Evolutionary conservation across 2,888 invertebrate species (phyloP), one percentile per base, ranked within the genome.

Genomic region (Drosophila falleni): DNA sequence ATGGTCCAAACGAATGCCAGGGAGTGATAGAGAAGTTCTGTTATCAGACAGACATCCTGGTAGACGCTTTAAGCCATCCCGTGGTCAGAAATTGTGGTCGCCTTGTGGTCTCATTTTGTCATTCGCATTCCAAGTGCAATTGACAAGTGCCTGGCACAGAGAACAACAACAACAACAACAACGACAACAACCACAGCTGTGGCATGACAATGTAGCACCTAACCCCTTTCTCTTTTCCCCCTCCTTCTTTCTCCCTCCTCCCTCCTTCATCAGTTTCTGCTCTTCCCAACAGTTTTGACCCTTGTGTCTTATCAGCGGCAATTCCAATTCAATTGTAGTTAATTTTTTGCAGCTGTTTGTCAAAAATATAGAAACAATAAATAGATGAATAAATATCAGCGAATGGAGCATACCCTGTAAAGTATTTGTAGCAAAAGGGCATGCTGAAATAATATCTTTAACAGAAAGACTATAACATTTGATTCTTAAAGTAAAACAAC

Each of bases 91-190:
- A 9, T 53, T 63, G 68, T 31, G 46, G 50, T 26, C 54, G 49
- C 37, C 68, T 72, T 76, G 72, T 31, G 73, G 72, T 72, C 15
- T 9, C 54, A 58, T 50, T 65, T 59, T 61, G 60, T 55, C 62
- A 68, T 50, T 35, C 47, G 55, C 69, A 56, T 35, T 65, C 29
- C 46, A 54, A 73, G 73, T 76, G 77, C 77, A 76, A 74, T 70
- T 76, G 76, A 77, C 74, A 76, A 76, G 50, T 69, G 69, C 41
- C 50, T 69, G 50, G 39, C 54, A 42, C 62, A 62, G 44, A 35
- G 47, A 15, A 5, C 29, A 44, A 66, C 74, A 74, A 49, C 74
- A 74, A n/a, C n/a, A n/a, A n/a, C n/a, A n/a, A n/a, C n/a, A n/a
- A n/a, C n/a, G 44, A 35, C 42, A 15, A 5, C 29, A 44, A 66